Evolutionary conservation across 2,797 vertebrate genomes (phyloP), one percentile per base, ranked within the genome.

Genomic region (Neoniphon sammara): DNA sequence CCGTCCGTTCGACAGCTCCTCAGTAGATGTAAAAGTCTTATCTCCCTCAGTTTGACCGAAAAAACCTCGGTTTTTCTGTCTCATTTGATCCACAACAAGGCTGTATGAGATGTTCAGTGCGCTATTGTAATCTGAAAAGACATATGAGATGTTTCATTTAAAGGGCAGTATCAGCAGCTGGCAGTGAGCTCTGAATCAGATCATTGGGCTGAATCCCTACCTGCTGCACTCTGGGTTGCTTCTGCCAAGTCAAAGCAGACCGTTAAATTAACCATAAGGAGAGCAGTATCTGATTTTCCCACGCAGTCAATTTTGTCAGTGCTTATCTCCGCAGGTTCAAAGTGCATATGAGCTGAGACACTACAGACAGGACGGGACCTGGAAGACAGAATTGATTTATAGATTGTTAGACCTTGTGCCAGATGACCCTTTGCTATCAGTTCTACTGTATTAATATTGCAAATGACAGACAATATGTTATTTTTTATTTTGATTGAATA

Each of bases 341-440:
- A 93, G 30, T 8, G 49, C 53, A 95, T 67, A 7, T 0, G 36
- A 4, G 92, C 78, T 5, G 5, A 15, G 21, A 95, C 56, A 1
- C 87, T 86, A 15, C 95, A 84, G 64, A 96, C 87, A 0, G 95
- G 92, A 62, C 83, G 91, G 70, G 95, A 94, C 52, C 95, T 96
- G 88, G 31, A 79, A 80, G 39, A 73, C 61, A 56, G 30, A 56
- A 36, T 0, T 0, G 49, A 46, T 27, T 7, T 34, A 5, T 34
- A 34, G 6, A 39, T 50, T 14, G 12, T 56, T 44, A 44, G 12
- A 67, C 25, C 21, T 50, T 49, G 3, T 42, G 12, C 21, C 7
- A 4, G 18, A 14, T 12, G 31, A 15, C 18, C 10, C 15, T 18
- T 42, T 54, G 31, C 25, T 27, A 27, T 27, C 25, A 27, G 9